Evolutionary conservation across 2,888 invertebrate species (phyloP), one percentile per base, ranked within the genome.

Genomic region (Tenodera sinensis): DNA sequence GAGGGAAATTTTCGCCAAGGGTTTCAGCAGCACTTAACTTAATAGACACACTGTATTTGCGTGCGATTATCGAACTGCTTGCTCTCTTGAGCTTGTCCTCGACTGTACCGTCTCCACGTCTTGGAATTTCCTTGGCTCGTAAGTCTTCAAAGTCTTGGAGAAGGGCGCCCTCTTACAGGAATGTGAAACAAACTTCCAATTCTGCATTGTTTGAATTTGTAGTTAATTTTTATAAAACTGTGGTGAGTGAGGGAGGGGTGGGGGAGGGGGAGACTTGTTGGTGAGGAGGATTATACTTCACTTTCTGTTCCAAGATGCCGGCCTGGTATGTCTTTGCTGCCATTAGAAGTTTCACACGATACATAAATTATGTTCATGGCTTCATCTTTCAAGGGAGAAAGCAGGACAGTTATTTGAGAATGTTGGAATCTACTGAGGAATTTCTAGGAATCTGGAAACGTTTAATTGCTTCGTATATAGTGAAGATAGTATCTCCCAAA

Each of bases 131-230:
- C 89, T 89, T 88, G 85, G 88, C 83, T 86, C 85, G 84, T 84
- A 84, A 42, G 34, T 89, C 83, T 89, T 89, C 89, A 89, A 89
- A 89, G 89, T 89, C 89, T 89, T 54, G 85, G 83, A 81, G 86
- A 81, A 20, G 86, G 27, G 54, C 85, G 7, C 27, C 54, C 54
- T 42, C 88, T 83, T 27, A 28, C 14, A 83, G 89, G 89, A 89
- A 89, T 89, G 89, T 34, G 82, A 89, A 83, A 47, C 83, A 83
- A 89, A 89, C 89, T 89, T 86, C 89, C 89, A 86, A 86, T 86
- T 83, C 89, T 54, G 89, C 89, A 88, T 88, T 89, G 89, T 89
- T 89, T 82, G 88, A 88, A 89, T 89, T 89, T 88, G 88, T 88
- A 88, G 83, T 85, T 85, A 83, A 81, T 89, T 81, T 85, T 85